A percentile compares a stretch with the other conserved stretches of the same genome.
phyloP scores from a whole-genome alignment of 2,888 invertebrate genomes.

The Drosophila austrosaltans region DNA sequence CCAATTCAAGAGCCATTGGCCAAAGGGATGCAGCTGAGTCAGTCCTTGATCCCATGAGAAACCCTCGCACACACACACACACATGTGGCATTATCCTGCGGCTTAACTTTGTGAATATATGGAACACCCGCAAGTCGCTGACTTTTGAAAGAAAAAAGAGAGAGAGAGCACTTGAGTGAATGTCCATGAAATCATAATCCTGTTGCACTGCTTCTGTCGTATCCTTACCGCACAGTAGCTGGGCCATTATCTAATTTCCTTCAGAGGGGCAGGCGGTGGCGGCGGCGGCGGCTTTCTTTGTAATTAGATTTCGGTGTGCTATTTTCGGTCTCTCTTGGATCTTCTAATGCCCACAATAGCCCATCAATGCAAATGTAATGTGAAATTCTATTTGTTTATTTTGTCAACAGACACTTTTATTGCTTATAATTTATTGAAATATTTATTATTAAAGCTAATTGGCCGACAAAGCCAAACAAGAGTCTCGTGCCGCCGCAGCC shows the following conservation, averaged over 20 bases:
- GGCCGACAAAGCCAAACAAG: conserved; percentile 51
- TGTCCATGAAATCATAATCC: conserved; percentile 61
- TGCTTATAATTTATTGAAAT: conserved; percentile 66
- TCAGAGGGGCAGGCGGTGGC: conserved; percentile 35
- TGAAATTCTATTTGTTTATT: conserved; percentile 36
- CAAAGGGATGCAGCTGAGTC: conserved; percentile 59
- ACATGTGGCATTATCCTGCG: conserved; percentile 48
- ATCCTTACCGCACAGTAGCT: conserved; percentile 42
- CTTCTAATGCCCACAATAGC: conserved; percentile 42
- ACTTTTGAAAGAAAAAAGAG: conserved; percentile 43
- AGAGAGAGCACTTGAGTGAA: conserved; percentile 54
- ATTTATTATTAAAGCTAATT: conserved; percentile 72
- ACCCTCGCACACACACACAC: conserved; percentile 30
- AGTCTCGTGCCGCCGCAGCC: conserved; percentile 54
- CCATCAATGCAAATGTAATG: conserved; percentile 68
- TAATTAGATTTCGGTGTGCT: conserved; percentile 68
- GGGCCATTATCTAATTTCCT: conserved; percentile 75
- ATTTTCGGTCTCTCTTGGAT: conserved; percentile 68
- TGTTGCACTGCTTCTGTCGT: conserved; percentile 22
- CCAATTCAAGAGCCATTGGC: conserved; percentile 81
- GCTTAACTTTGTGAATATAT: conserved; percentile 60
- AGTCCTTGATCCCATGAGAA: conserved; percentile 46
- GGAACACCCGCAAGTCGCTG: conserved; percentile 75
- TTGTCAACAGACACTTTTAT: conserved; percentile 39
- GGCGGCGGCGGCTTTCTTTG: conserved; percentile 42